phyloP scores from a whole-genome alignment of 2,888 invertebrate genomes.

The Dasypogon diadema region DNA sequence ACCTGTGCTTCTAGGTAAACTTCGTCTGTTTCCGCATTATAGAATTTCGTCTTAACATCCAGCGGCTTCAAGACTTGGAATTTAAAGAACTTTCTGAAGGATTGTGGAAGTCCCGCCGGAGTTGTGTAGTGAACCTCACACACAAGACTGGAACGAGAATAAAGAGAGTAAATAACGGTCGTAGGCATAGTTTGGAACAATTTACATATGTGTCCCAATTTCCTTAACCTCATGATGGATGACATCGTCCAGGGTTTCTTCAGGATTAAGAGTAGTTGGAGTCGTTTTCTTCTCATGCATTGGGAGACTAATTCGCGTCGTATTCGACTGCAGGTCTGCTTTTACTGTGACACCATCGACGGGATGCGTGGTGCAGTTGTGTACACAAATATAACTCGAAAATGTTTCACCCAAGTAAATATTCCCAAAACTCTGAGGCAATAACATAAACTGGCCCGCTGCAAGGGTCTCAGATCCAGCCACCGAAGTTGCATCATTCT shows the following conservation, averaged over 20 bases:
- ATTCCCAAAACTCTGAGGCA: conserved; percentile 98
- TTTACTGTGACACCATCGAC: conserved; percentile 71
- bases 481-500: conserved; percentile 87
- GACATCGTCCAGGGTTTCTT: conserved; percentile 92
- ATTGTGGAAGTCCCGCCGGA: conserved; percentile 79
- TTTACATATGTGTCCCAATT: conserved; percentile 95
- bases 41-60: conserved; percentile 98
- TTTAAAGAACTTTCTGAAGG: conserved; percentile 97
- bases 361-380: conserved; percentile 90
- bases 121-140: conserved; percentile 95
- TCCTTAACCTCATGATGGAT: conserved; percentile 99
- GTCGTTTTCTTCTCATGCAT: conserved; percentile 76
- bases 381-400: conserved; percentile 96
- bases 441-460: conserved; percentile 89
- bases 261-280: conserved; percentile 76
- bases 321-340: conserved; percentile 94
- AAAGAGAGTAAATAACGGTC: background rate
- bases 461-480: conserved; percentile 81
- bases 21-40: conserved; percentile 89
- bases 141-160: conserved; percentile 79
- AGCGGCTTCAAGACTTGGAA: conserved; percentile 97
- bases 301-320: conserved; percentile 86
- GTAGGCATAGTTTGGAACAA: background rate
- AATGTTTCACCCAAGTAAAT: conserved; percentile 99
- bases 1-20: conserved; percentile 80